phyloP scores from a whole-genome alignment of 2,888 invertebrate genomes.

The Chrysolina haemoptera region DNA sequence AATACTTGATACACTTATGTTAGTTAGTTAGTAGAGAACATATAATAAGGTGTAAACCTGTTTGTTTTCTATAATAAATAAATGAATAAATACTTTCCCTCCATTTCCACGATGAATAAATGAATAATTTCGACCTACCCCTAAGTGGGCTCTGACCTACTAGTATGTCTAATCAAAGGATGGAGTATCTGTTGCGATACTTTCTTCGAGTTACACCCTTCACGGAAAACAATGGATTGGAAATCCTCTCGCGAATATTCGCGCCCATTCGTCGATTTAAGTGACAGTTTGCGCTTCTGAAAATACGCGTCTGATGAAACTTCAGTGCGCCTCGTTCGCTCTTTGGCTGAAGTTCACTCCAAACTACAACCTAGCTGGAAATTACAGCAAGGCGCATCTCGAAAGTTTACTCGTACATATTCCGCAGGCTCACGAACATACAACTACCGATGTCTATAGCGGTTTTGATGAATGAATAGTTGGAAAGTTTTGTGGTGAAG shows the following conservation, averaged over 20 bases:
- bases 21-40: too few relatives aligned
- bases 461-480: background rate
- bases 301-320: background rate
- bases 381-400: background rate
- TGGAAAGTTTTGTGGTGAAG: background rate
- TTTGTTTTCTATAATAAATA: too few relatives aligned
- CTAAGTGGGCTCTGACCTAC: too few relatives aligned
- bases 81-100: too few relatives aligned
- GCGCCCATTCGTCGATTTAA: background rate
- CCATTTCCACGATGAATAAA: too few relatives aligned
- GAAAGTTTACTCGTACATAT: background rate
- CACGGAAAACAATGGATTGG: too few relatives aligned
- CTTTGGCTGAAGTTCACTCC: background rate
- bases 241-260: background rate
- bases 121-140: too few relatives aligned
- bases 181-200: too few relatives aligned
- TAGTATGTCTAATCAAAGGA: too few relatives aligned
- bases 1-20: too few relatives aligned
- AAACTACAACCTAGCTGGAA: background rate
- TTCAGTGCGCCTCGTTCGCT: slow-evolving; percentile 15
- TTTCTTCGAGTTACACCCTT: too few relatives aligned
- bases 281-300: background rate
- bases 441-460: background rate
- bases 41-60: too few relatives aligned
- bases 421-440: background rate